Percentiles rank a stretch among this genome's conserved stretches.
Evolutionary conservation across 2,888 invertebrate genomes (phyloP).

Genomic region (Hydroisotoma schaefferi): DNA sequence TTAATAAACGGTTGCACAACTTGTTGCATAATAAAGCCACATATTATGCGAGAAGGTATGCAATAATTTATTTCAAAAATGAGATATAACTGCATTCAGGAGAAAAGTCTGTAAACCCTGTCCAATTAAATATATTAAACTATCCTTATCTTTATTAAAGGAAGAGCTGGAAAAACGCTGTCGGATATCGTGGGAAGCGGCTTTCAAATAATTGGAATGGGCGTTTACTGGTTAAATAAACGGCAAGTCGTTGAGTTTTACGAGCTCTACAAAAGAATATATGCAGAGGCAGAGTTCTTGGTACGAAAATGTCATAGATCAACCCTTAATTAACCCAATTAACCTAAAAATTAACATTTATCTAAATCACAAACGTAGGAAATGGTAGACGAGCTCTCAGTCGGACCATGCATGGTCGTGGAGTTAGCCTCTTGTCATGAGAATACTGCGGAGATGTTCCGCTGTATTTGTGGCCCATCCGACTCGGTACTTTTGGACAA

Average conservation of each 20-base stretch:
- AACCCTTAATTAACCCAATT: neutral
- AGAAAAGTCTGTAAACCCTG: no score
- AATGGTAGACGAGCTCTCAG: constrained; percentile 37
- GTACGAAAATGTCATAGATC: constrained; percentile 9
- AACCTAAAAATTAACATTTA: neutral
- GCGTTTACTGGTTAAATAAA: constrained; percentile 72
- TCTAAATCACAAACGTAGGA: constrained; percentile 19
- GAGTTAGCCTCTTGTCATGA: constrained; percentile 20
- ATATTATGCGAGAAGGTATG: constrained; percentile 72
- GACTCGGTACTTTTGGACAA: no score
- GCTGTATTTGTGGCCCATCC: constrained; percentile 27
- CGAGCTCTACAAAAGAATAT: constrained; percentile 66
- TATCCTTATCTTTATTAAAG: constrained; percentile 49
- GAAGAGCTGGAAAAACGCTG: constrained; percentile 64
- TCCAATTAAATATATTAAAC: no score
- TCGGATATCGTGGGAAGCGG: constrained; percentile 69
- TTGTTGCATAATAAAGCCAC: constrained; percentile 83
- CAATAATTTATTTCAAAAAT: constrained; percentile 47
- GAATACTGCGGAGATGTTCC: constrained; percentile 52
- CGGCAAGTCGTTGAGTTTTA: constrained; percentile 85
- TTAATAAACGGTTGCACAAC: constrained; percentile 53
- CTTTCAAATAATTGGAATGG: constrained; percentile 73
- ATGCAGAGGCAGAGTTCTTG: constrained; percentile 29
- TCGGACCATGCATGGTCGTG: constrained; percentile 36
- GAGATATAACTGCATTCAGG: neutral